Base-by-base conservation (phyloP, 2,797 vertebrate genomes). In the Sphaeramia orbicularis region DNA sequence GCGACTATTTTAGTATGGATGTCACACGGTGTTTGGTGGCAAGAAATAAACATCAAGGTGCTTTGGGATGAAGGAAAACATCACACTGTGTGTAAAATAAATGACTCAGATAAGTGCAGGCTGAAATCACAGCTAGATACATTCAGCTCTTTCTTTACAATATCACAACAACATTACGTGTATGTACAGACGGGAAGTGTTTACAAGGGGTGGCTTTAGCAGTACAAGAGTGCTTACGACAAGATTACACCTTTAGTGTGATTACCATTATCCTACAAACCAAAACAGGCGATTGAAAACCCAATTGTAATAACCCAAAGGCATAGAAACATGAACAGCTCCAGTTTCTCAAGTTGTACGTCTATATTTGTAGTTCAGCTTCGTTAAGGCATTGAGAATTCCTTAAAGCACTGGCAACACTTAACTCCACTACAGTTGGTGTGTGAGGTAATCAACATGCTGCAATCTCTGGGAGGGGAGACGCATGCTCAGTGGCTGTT, bases 11-110 rank as follows among this genome's bases (percentile, higher is more conserved):
- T 18, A 21, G 12, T 35, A 50, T 50, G 51, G 56, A 54, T 71
- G 38, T 65, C 61, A 74, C 60, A 16, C 13, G 53, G 36, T 48
- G 43, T 65, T 51, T 18, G 6, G 37, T 66, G 52, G 71, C 44
- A 74, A 49, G 68, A 65, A 70, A 78, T 48, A 75, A 81, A 78
- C 69, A 59, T 21, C 60, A 38, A 53, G 65, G 45, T 76, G 74
- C 30, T 86, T 58, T 58, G 58, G 79, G 56, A 64, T 38, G 53
- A 71, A 53, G 21, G 52, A 66, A 71, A 41, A 42, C 73, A 71
- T 70, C 54, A 19, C 57, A 74, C 59, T 19, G 65, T 42, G 52
- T 38, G 48, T 67, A n/a, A 72, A 63, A 88, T 75, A 74, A 80
- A 84, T 71, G 62, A 58, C 30, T 9, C 1, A 62, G 76, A 82